These are phyloP conservation scores for Zeuzera pyrina DNA, from an alignment of 2,888 invertebrate genomes.

Conservation along the genomic window DNA sequence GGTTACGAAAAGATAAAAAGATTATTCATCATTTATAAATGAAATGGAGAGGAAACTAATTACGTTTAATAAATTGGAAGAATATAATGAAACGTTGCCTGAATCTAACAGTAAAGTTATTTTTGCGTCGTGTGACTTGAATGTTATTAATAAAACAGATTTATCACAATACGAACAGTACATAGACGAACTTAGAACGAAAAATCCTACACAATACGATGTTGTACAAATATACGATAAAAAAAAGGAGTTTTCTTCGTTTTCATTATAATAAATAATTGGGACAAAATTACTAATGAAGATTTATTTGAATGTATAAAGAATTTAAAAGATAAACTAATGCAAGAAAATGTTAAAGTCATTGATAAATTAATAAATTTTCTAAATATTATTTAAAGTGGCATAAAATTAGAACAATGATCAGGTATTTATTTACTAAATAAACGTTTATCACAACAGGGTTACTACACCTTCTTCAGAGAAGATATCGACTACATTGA, in stretches of 20 bases:
- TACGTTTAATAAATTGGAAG: constrained; percentile 1
- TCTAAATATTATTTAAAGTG: no score
- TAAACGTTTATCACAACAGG: constrained; percentile 1
- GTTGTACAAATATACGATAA: neutral
- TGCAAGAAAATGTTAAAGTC: no score
- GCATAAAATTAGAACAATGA: constrained; percentile 6
- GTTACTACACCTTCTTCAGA: neutral
- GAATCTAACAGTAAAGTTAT: constrained; percentile 6
- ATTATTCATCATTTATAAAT: constrained; percentile 1
- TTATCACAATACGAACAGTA: neutral
- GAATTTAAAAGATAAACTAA: constrained; percentile 6
- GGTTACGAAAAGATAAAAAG: neutral
- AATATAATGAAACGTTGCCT: neutral
- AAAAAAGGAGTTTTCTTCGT: constrained; percentile 4
- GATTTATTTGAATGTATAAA: constrained; percentile 9
- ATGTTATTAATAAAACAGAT: neutral
- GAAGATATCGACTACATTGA: constrained; percentile 2
- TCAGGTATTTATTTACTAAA: constrained; percentile 4
- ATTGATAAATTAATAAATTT: no score
- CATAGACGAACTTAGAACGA: neutral
- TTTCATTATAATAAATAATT: constrained; percentile 11
- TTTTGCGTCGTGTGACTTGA: neutral
- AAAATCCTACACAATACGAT: neutral
- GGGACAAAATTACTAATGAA: constrained; percentile 12
- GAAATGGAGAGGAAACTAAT: constrained; percentile 6